These are phyloP conservation scores for Neoaliturus tenellus DNA, from an alignment of 2,888 invertebrate species.

Conservation along the genomic window DNA sequence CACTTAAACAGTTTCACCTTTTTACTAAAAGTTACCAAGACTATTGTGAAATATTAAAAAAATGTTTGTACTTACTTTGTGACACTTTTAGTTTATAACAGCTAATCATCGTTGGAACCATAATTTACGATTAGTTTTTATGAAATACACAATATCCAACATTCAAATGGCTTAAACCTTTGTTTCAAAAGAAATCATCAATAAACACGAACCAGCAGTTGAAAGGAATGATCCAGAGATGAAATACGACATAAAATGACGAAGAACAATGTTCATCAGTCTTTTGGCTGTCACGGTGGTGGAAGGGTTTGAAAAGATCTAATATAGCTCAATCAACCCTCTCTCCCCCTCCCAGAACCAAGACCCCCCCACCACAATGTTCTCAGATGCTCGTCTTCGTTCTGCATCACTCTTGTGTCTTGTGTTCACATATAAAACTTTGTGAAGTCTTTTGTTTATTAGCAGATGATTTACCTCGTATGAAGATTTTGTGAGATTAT, in stretches of 20 bases:
- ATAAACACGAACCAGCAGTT: neutral
- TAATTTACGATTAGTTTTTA: no score
- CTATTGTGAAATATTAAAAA: no score
- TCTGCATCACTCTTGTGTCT: neutral
- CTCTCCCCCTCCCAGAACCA: neutral
- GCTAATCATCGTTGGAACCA: no score
- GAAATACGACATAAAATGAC: slow-evolving; percentile 35
- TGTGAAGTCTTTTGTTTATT: no score
- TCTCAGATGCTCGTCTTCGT: neutral
- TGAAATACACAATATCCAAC: no score
- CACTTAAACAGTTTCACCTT: no score
- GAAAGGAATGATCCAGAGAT: neutral
- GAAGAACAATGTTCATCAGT: slow-evolving; percentile 30
- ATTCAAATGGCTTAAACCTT: no score
- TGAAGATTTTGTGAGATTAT: no score
- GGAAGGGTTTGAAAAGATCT: slow-evolving; percentile 32
- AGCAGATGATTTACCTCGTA: no score
- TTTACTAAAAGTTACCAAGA: no score
- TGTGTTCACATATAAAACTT: neutral
- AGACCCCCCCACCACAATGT: neutral
- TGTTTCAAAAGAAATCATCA: neutral
- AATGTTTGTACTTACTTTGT: no score
- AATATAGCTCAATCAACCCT: slow-evolving; percentile 20
- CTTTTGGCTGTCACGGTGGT: slow-evolving; percentile 15
- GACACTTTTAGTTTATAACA: no score